Evolutionary conservation across 1,140 invertebrate species (phyloP).

Genomic region (Leptonema lineaticorne): DNA sequence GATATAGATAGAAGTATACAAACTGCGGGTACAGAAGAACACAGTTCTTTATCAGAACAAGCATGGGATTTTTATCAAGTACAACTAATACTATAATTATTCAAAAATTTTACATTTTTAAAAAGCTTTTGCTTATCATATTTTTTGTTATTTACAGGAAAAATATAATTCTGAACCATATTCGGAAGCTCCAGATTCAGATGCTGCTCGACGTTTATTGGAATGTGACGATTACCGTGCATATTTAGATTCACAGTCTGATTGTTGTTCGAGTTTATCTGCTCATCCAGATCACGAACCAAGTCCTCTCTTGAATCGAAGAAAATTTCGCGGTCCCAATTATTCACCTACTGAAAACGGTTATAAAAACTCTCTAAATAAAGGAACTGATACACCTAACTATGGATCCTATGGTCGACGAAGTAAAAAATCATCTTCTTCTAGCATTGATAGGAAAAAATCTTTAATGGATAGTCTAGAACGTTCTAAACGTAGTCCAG

Average conservation of each 20-base stretch:
- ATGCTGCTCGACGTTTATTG: conserved; percentile 75
- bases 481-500: conserved; percentile 45
- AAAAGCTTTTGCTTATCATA: conserved; percentile 17
- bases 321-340: conserved; percentile 45
- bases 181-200: conserved; percentile 85
- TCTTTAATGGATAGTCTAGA: conserved; percentile 53
- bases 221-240: conserved; percentile 91
- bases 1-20: conserved; percentile 52
- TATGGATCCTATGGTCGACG: conserved; percentile 50
- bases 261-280: conserved; percentile 76
- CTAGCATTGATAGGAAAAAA: conserved; percentile 55
- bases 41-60: conserved; percentile 84
- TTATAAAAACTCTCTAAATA: conserved; percentile 17
- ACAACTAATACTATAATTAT: conserved; percentile 34
- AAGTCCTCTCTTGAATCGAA: conserved; percentile 52
- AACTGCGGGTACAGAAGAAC: conserved; percentile 62
- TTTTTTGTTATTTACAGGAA: conserved; percentile 63
- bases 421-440: conserved; percentile 53
- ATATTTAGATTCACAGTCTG: conserved; percentile 83
- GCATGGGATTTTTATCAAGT: conserved; percentile 83
- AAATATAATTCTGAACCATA: conserved; percentile 90
- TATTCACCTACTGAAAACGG: conserved; percentile 44
- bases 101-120: conserved; percentile 5
- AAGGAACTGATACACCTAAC: conserved; percentile 33
- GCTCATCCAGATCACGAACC: conserved; percentile 63